These are phyloP conservation scores for Caenorhabditis becei DNA, from an alignment of 2,888 invertebrate genomes.

Conservation along the genomic window DNA sequence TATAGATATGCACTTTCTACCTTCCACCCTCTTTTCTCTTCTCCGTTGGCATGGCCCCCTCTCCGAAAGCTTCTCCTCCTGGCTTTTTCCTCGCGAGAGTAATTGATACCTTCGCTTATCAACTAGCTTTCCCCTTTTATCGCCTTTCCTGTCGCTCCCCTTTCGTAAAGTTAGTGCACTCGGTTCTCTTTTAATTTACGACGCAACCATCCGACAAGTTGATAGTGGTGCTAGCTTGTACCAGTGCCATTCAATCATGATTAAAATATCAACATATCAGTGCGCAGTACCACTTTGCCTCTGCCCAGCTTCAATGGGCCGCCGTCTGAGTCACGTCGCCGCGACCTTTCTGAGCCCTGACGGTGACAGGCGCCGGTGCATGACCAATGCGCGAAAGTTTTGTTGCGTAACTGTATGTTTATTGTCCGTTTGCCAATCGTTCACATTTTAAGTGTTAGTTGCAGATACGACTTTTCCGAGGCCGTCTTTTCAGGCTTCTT, in stretches of 20 bases:
- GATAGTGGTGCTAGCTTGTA: conserved; percentile 29
- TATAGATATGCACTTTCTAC: conserved; percentile 9
- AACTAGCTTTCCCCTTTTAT: background rate
- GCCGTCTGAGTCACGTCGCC: conserved; percentile 38
- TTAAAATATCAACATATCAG: conserved; percentile 56
- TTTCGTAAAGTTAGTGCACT: background rate
- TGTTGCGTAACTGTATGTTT: conserved; percentile 49
- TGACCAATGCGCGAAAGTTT: conserved; percentile 61
- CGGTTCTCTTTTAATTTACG: background rate
- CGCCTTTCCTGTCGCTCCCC: background rate
- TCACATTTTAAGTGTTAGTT: conserved; percentile 42
- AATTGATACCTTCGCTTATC: background rate
- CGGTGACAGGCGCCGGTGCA: conserved; percentile 53
- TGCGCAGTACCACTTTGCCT: conserved; percentile 53
- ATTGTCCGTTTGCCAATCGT: conserved; percentile 50
- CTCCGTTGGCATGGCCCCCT: background rate
- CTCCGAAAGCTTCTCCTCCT: background rate
- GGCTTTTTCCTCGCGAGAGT: background rate
- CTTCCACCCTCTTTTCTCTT: background rate
- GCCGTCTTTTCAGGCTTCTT: background rate
- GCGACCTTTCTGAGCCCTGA: conserved; percentile 40
- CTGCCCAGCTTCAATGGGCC: conserved; percentile 51
- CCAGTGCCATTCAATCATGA: conserved; percentile 55
- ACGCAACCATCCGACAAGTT: background rate
- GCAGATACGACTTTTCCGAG: conserved; percentile 11